phyloP scores from a whole-genome alignment of 1,140 invertebrate species.

The Drosophila ercepeae region DNA sequence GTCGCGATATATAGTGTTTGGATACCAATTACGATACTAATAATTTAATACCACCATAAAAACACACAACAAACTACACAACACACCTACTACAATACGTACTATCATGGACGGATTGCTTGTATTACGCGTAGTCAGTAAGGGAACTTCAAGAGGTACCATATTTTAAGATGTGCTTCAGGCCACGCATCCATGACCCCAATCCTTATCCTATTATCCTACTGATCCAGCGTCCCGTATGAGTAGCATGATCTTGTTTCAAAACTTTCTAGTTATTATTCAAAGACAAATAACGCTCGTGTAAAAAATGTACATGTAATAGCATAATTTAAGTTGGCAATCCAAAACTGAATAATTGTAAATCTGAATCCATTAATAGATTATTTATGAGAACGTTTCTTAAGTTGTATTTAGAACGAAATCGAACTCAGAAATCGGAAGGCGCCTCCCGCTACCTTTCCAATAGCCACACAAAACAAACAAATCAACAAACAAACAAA shows the following conservation, averaged over 20 bases:
- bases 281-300: slow-evolving; percentile 79
- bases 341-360: slow-evolving; percentile 63
- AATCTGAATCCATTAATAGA: slow-evolving; percentile 57
- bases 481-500: too few species aligned
- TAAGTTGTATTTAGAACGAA: slow-evolving; percentile 59
- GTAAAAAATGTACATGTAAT: slow-evolving; percentile 78
- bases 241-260: slow-evolving; percentile 36
- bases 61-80: slow-evolving; percentile 33
- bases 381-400: slow-evolving; percentile 56
- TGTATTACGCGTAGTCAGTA: slow-evolving; percentile 60
- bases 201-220: background rate
- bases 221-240: slow-evolving; percentile 12
- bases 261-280: slow-evolving; percentile 73
- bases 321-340: slow-evolving; percentile 79
- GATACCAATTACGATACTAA: slow-evolving; percentile 71
- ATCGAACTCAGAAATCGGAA: slow-evolving; percentile 33
- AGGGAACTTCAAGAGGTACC: slow-evolving; percentile 55
- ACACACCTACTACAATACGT: slow-evolving; percentile 64
- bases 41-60: slow-evolving; percentile 49
- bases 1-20: slow-evolving; percentile 8
- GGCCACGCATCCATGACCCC: slow-evolving; percentile 42
- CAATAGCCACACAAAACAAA: background rate
- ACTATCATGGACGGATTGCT: slow-evolving; percentile 42
- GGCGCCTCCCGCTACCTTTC: slow-evolving; percentile 6
- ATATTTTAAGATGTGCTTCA: slow-evolving; percentile 44